Evolutionary conservation across 2,888 invertebrate genomes (phyloP).

Genomic region (Eupithecia abbreviata): DNA sequence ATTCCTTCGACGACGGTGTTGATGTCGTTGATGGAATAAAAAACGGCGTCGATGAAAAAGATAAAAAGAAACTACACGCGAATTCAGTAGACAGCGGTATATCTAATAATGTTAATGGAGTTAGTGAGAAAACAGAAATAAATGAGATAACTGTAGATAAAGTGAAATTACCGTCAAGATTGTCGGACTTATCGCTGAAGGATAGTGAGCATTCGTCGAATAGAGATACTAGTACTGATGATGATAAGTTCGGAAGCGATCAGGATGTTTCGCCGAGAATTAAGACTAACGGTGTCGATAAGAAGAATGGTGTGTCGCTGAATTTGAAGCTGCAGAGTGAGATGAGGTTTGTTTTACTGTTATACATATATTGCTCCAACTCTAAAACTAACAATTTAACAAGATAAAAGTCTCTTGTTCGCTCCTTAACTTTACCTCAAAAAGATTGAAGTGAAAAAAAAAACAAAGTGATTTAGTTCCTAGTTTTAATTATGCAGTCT

Average conservation of each 20-base stretch:
- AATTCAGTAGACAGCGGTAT: constrained; percentile 79
- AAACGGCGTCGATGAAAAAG: constrained; percentile 54
- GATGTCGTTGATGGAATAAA: constrained; percentile 73
- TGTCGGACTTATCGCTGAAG: constrained; percentile 73
- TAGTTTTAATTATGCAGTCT: too few species aligned
- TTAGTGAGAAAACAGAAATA: constrained; percentile 51
- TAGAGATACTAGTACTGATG: constrained; percentile 70
- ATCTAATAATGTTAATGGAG: constrained; percentile 66
- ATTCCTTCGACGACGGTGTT: constrained; percentile 75
- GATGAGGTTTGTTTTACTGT: constrained; percentile 65
- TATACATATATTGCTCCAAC: neutral
- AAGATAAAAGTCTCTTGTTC: too few species aligned
- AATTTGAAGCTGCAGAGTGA: constrained; percentile 77
- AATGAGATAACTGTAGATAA: constrained; percentile 49
- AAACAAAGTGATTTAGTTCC: too few species aligned
- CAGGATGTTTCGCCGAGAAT: constrained; percentile 64
- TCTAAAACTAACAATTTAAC: too few species aligned
- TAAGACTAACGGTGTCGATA: constrained; percentile 62
- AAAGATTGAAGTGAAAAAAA: too few species aligned
- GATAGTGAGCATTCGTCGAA: constrained; percentile 63
- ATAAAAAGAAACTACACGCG: constrained; percentile 67
- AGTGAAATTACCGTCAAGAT: constrained; percentile 61
- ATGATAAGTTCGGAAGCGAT: constrained; percentile 72
- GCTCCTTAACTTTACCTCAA: too few species aligned
- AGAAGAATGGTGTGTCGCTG: constrained; percentile 72